These are phyloP conservation scores for Bubo blakistoni DNA, from an alignment of 2,113 vertebrate genomes.

Conservation along the genomic window DNA sequence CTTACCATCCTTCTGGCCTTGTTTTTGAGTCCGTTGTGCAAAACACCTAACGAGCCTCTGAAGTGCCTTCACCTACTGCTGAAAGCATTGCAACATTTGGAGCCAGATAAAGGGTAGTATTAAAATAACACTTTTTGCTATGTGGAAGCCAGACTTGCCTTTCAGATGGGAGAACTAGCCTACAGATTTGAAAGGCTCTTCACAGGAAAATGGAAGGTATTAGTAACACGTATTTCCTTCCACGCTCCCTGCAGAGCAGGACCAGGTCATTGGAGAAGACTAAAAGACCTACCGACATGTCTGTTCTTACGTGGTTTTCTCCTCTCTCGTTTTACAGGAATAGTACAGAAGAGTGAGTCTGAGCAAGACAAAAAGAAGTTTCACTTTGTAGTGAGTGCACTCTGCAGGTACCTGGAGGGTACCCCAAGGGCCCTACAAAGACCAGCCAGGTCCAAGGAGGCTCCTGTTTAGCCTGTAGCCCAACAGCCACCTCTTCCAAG, in stretches of 20 bases:
- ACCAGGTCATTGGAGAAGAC: background rate
- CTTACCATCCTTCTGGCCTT: background rate
- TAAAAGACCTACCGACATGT: too few species aligned
- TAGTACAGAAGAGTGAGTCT: background rate
- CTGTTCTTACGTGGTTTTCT: background rate
- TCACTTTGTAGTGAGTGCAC: background rate
- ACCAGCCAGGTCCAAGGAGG: background rate
- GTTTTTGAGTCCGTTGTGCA: background rate
- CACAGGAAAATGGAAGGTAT: background rate
- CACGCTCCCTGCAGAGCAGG: background rate
- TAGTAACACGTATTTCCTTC: background rate
- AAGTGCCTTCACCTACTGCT: background rate
- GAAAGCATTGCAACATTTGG: background rate
- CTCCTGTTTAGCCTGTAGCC: background rate
- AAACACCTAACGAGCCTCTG: background rate
- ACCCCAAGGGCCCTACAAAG: background rate
- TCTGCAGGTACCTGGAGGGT: background rate
- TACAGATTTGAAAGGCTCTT: background rate
- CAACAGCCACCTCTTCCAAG: background rate
- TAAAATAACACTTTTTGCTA: background rate
- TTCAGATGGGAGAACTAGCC: background rate
- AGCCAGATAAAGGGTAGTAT: background rate
- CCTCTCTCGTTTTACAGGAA: background rate
- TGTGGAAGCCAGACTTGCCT: background rate
- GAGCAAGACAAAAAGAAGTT: background rate